phyloP scores from a whole-genome alignment of 2,888 invertebrate species.

The Rhopalosiphum nymphaeae region DNA sequence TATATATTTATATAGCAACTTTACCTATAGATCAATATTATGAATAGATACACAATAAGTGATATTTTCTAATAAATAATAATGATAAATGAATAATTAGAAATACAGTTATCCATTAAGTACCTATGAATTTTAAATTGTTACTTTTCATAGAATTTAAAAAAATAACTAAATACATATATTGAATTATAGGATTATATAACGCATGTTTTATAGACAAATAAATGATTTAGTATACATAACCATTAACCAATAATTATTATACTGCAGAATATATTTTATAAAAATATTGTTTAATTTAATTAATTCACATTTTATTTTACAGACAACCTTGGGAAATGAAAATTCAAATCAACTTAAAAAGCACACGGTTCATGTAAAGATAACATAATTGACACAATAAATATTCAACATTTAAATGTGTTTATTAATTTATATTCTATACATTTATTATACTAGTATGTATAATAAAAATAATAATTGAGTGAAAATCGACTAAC shows the following conservation, averaged over 20 bases:
- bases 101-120: neutral
- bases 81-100: neutral
- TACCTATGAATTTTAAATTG: neutral
- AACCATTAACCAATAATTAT: neutral
- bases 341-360: neutral
- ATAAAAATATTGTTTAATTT: neutral
- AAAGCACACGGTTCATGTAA: neutral
- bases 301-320: neutral
- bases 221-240: neutral
- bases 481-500: neutral
- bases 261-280: neutral
- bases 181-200: neutral
- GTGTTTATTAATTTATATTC: neutral
- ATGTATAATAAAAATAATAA: neutral
- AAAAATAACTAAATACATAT: neutral
- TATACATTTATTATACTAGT: neutral
- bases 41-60: neutral
- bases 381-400: neutral
- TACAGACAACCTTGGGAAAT: neutral
- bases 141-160: neutral
- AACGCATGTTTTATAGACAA: neutral
- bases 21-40: neutral
- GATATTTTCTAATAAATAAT: neutral
- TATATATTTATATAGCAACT: neutral
- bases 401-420: neutral